Base-by-base conservation (phyloP, 2,888 invertebrate genomes). In the Scotopteryx bipunctaria region DNA sequence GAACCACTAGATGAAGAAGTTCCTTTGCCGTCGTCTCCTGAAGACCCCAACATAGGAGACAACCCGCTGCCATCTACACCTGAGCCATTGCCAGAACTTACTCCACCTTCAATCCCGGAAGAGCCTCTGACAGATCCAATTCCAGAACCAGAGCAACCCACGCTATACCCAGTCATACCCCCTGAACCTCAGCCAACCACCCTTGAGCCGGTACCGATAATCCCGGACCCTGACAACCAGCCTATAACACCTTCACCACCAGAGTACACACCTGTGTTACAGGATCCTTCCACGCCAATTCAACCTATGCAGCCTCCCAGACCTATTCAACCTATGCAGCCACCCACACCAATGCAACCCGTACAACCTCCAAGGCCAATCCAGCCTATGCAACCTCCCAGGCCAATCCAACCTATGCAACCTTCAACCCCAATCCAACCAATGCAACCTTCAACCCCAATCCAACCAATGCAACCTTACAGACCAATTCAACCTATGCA, bases 281-380 rank as follows among this genome's bases (percentile, higher is more conserved):
- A n/a, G n/a, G n/a, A n/a, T n/a, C n/a, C n/a, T n/a, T n/a, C n/a
- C n/a, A n/a, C n/a, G n/a, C n/a, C n/a, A n/a, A n/a, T n/a, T 19
- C 16, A 49, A 33, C 55, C 47, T 5, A 11, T 38, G 3, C 33
- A 8, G 17, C 42, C 38, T 8, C 29, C 16, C 3, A 6, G 32
- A 29, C 50, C 38, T 1, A 17, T 21, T n/a, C 1, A 14, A 4
- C 0, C 21, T 5, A 5, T 5, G 8, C n/a, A n/a, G n/a, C n/a
- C n/a, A n/a, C n/a, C n/a, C n/a, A n/a, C n/a, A n/a, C n/a, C n/a
- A n/a, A n/a, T n/a, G n/a, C n/a, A n/a, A n/a, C n/a, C n/a, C n/a
- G n/a, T n/a, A n/a, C n/a, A n/a, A 3, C 32, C 32, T 32, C n/a
- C 31, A 1, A 21, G 11, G 14, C 16, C 32, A 15, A 15, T 14